Conservation (phyloP, 92 coral and sea anemone species). For the Zoanthus sociatus region DNA sequence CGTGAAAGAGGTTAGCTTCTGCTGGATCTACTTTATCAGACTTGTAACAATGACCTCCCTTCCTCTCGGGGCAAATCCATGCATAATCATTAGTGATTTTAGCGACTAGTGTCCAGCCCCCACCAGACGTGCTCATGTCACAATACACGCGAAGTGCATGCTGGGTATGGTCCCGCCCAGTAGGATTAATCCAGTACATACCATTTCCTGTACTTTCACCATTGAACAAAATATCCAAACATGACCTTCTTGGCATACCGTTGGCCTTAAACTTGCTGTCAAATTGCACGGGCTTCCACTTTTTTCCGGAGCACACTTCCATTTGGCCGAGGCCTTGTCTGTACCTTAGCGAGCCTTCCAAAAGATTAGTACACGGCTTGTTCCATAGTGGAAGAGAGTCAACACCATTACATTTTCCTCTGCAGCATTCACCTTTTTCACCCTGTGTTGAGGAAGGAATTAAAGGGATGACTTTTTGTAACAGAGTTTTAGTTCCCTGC, state of each 20-base stretch:
- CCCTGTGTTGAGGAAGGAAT: slow-evolving; percentile 55
- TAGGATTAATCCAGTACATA: slow-evolving; percentile 64
- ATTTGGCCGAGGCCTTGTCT: slow-evolving; percentile 49
- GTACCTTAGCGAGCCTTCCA: slow-evolving; percentile 58
- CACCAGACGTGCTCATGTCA: slow-evolving; percentile 66
- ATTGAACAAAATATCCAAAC: slow-evolving; percentile 60
- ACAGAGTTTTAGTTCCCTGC: neutral
- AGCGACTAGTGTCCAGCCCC: slow-evolving; percentile 67
- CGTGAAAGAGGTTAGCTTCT: slow-evolving; percentile 59
- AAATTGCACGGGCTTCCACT: slow-evolving; percentile 47
- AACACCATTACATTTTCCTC: slow-evolving; percentile 25
- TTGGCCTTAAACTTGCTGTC: slow-evolving; percentile 16
- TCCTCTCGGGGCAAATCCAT: slow-evolving; percentile 69
- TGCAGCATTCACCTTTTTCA: slow-evolving; percentile 81
- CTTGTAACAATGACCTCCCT: slow-evolving; percentile 46
- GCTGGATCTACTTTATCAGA: slow-evolving; percentile 51
- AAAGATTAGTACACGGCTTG: slow-evolving; percentile 39
- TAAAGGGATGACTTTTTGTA: neutral
- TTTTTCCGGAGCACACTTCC: slow-evolving; percentile 44
- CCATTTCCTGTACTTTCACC: slow-evolving; percentile 63
- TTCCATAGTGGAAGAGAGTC: slow-evolving; percentile 37
- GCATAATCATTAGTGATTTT: slow-evolving; percentile 62
- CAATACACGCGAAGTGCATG: slow-evolving; percentile 63
- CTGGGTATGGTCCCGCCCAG: slow-evolving; percentile 46
- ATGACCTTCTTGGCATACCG: slow-evolving; percentile 40